These are phyloP conservation scores for Menidia menidia DNA, from an alignment of 2,797 vertebrate species.

Conservation along the genomic window DNA sequence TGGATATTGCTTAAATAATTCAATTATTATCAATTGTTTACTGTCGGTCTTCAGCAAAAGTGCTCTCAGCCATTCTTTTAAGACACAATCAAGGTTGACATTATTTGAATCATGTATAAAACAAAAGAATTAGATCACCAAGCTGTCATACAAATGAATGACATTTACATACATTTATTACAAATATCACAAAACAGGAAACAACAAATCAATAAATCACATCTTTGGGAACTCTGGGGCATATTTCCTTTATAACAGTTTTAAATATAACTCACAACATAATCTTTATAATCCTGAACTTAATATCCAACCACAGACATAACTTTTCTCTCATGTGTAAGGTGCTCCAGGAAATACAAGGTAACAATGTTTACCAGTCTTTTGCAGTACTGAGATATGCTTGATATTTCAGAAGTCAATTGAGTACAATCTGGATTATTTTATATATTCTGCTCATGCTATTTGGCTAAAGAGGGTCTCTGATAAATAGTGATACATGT, in stretches of 20 bases:
- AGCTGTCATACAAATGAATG: slow-evolving; percentile 24
- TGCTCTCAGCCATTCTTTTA: no score
- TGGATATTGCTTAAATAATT: no score
- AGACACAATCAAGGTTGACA: no score
- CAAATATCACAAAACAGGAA: slow-evolving; percentile 86
- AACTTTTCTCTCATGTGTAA: slow-evolving; percentile 51
- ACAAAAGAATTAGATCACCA: slow-evolving; percentile 2
- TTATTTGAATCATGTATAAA: neutral
- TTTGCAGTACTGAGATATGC: slow-evolving; percentile 43
- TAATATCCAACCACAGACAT: slow-evolving; percentile 41
- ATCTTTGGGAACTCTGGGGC: slow-evolving; percentile 78
- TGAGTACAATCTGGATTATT: slow-evolving; percentile 46
- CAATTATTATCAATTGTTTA: no score
- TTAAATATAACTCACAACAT: slow-evolving; percentile 66
- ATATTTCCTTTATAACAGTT: slow-evolving; percentile 64
- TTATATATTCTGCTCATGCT: slow-evolving; percentile 54
- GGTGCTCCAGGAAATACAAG: slow-evolving; percentile 65
- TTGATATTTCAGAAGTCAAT: slow-evolving; percentile 42
- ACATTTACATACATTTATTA: slow-evolving; percentile 85
- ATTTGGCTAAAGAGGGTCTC: slow-evolving; percentile 33
- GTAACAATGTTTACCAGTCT: slow-evolving; percentile 38
- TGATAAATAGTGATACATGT: slow-evolving; percentile 42
- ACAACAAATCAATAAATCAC: slow-evolving; percentile 77
- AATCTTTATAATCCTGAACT: slow-evolving; percentile 55
- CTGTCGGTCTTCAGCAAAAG: no score